phyloP scores from a whole-genome alignment of 2,797 vertebrate genomes.

The Microhierax caerulescens region DNA sequence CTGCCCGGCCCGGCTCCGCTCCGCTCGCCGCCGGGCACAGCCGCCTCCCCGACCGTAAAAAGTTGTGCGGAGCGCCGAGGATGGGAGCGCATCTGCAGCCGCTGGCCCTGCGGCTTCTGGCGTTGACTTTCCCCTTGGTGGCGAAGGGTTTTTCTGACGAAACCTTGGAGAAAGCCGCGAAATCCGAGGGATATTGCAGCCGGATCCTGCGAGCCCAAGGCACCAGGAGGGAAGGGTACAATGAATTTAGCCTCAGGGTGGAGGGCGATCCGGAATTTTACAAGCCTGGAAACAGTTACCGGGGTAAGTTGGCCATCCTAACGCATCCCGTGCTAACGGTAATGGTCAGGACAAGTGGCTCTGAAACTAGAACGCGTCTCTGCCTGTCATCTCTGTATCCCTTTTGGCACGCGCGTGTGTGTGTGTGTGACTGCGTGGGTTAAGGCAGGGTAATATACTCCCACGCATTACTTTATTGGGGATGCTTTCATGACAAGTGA shows the following conservation, averaged over 20 bases:
- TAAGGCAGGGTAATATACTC: not conserved
- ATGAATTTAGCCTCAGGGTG: conserved; percentile 92
- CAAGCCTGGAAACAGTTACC: conserved; percentile 93
- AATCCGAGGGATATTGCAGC: conserved; percentile 92
- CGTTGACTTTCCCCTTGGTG: conserved; percentile 77
- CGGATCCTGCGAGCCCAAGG: conserved; percentile 90
- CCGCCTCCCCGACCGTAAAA: not conserved
- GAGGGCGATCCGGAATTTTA: conserved; percentile 96
- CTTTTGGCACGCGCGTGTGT: not conserved
- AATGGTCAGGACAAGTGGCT: not conserved
- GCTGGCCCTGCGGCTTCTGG: conserved; percentile 79
- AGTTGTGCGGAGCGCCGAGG: conserved; percentile 71
- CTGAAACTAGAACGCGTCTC: not conserved
- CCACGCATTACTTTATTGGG: conserved; percentile 18
- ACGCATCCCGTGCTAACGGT: accelerated
- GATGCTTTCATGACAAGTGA: conserved; percentile 46
- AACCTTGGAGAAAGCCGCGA: conserved; percentile 86
- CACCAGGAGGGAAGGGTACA: conserved; percentile 88
- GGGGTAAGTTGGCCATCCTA: conserved; percentile 80
- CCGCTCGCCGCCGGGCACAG: conserved; percentile 47
- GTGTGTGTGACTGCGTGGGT: not conserved
- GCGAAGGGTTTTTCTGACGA: conserved; percentile 88
- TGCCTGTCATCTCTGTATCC: not conserved
- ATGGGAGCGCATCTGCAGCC: conserved; percentile 69
- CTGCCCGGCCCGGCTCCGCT: not conserved